Evolutionary conservation across 2,113 vertebrate species (phyloP).

Genomic region (Vombatus ursinus): DNA sequence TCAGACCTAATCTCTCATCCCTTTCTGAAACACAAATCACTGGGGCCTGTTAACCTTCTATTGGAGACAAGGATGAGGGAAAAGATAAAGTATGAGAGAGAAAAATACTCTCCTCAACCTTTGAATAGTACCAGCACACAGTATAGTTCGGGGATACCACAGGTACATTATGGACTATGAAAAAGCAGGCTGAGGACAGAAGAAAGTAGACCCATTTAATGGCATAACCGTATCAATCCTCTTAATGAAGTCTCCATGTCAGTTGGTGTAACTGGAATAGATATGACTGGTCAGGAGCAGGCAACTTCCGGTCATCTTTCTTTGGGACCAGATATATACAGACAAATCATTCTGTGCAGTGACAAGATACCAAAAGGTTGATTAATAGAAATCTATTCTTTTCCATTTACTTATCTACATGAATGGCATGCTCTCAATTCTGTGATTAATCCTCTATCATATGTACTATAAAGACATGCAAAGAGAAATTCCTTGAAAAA

Average conservation of each 20-base stretch:
- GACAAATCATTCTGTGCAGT: background rate
- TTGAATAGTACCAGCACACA: background rate
- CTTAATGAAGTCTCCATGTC: background rate
- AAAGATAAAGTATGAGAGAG: background rate
- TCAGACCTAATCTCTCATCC: background rate
- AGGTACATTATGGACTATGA: fast-evolving
- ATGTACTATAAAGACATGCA: constrained; percentile 67
- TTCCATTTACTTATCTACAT: constrained; percentile 48
- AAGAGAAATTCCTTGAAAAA: constrained; percentile 70
- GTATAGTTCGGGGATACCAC: fast-evolving
- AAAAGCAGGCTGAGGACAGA: too few species aligned
- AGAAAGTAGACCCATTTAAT: background rate
- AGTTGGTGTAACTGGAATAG: background rate
- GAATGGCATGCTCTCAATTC: constrained; percentile 39
- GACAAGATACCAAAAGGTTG: background rate
- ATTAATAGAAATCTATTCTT: constrained; percentile 30
- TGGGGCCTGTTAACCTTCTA: too few species aligned
- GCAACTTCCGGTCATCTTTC: background rate
- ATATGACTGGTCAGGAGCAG: background rate
- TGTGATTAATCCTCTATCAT: constrained; percentile 63
- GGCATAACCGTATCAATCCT: background rate
- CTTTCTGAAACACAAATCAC: background rate
- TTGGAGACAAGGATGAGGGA: background rate
- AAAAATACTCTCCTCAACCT: background rate
- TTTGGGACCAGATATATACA: background rate